Conservation (phyloP, 1,140 invertebrate genomes). For the Ditylenchus dipsaci region DNA sequence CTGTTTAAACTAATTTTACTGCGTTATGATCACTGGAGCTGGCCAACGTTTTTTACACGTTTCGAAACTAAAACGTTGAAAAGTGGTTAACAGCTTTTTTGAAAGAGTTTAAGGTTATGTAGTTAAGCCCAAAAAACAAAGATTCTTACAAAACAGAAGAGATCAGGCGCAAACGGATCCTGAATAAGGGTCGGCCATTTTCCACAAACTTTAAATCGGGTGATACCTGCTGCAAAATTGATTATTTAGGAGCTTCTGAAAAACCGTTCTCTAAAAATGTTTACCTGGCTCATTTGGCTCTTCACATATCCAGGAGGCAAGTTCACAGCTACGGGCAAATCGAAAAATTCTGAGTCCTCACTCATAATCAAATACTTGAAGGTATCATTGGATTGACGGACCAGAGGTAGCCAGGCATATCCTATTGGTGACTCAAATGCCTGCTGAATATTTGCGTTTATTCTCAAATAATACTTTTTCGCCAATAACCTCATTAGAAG, state of each 20-base stretch:
- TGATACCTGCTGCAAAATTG: neutral
- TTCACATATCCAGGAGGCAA: constrained; percentile 32
- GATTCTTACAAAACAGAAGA: constrained; percentile 33
- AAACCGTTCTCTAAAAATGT: too few relatives aligned
- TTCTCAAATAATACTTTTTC: neutral
- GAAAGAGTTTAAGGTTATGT: neutral
- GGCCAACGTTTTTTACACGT: too few relatives aligned
- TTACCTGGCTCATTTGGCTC: neutral
- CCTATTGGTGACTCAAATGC: constrained; percentile 35
- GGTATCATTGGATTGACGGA: neutral
- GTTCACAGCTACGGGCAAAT: constrained; percentile 35
- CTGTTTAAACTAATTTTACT: too few relatives aligned
- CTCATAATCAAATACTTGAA: constrained; percentile 26
- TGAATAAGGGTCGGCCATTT: constrained; percentile 28
- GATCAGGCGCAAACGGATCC: constrained; percentile 34
- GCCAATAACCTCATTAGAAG: neutral
- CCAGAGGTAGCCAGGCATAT: constrained; percentile 41
- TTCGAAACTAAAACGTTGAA: too few relatives aligned
- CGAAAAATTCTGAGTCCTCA: constrained; percentile 36
- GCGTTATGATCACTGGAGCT: too few relatives aligned
- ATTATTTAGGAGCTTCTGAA: too few relatives aligned
- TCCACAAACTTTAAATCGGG: constrained; percentile 39
- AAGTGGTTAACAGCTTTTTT: neutral
- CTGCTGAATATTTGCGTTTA: constrained; percentile 14
- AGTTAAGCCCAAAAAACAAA: too few relatives aligned